phyloP scores from a whole-genome alignment of 2,888 invertebrate species.

The Brenthis hecate region DNA sequence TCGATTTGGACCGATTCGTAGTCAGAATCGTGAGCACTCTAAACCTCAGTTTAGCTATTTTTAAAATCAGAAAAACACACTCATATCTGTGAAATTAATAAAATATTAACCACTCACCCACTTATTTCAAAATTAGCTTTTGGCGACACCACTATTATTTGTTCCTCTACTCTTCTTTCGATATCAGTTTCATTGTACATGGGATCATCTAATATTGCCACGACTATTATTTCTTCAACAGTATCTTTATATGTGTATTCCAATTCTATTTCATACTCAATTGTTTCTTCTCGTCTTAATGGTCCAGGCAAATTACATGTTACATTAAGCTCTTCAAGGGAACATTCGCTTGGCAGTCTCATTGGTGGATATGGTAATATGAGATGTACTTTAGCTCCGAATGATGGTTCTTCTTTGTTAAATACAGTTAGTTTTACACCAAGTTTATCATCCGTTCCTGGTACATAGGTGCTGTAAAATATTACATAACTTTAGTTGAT shows the following conservation, averaged over 20 bases:
- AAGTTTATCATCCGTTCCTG: constrained; percentile 59
- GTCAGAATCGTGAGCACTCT: too few relatives aligned
- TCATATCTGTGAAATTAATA: too few relatives aligned
- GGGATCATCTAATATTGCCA: constrained; percentile 56
- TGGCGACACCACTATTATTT: constrained; percentile 53
- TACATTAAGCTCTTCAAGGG: constrained; percentile 54
- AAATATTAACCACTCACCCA: constrained; percentile 50
- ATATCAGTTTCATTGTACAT: constrained; percentile 56
- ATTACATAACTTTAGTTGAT: not conserved
- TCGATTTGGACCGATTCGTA: too few relatives aligned
- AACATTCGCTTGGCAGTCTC: constrained; percentile 63
- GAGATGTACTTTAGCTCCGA: constrained; percentile 61
- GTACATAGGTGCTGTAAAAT: constrained; percentile 59
- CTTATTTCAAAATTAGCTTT: constrained; percentile 55
- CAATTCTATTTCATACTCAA: constrained; percentile 65
- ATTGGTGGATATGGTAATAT: constrained; percentile 59
- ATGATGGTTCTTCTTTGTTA: constrained; percentile 71
- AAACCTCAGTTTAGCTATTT: too few relatives aligned
- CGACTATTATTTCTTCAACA: constrained; percentile 49
- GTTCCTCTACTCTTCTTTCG: constrained; percentile 45
- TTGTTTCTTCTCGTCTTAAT: constrained; percentile 52
- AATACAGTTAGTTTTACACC: constrained; percentile 59
- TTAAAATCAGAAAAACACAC: too few relatives aligned
- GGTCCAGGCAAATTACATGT: constrained; percentile 64
- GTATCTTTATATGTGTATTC: constrained; percentile 56